Conservation (phyloP, 2,113 vertebrate genomes). For the Zapornia atra region DNA sequence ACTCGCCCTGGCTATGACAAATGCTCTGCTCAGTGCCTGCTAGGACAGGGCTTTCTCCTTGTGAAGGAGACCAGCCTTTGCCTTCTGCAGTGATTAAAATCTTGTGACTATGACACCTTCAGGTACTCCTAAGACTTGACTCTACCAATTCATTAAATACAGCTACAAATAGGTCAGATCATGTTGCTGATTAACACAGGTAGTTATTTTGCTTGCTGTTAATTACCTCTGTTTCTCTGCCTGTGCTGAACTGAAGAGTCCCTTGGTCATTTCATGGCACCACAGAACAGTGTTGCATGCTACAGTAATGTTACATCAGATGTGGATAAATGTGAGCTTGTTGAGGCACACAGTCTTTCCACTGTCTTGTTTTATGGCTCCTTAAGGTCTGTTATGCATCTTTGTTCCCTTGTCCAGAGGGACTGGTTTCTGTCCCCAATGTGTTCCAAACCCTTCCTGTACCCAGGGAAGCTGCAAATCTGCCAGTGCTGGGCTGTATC, state of each 20-base stretch:
- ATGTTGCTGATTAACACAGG: background rate
- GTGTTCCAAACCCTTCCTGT: background rate
- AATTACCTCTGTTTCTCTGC: background rate
- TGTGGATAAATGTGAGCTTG: background rate
- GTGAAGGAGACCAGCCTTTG: background rate
- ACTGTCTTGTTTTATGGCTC: background rate
- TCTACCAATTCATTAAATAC: background rate
- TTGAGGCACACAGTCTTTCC: background rate
- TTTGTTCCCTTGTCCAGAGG: background rate
- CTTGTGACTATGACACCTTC: background rate
- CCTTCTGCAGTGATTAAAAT: background rate
- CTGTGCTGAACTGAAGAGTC: background rate
- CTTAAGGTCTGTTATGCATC: background rate
- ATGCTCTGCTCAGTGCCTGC: background rate
- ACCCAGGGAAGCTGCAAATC: background rate
- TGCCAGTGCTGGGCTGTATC: background rate
- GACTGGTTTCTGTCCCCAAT: background rate
- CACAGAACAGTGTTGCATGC: accelerated
- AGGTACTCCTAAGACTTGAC: background rate
- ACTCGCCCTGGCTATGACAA: accelerated
- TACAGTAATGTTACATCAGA: background rate
- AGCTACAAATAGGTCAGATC: background rate
- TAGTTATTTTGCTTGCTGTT: background rate
- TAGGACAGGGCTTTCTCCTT: background rate
- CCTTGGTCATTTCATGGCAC: background rate